phyloP scores from a whole-genome alignment of 1,140 invertebrate species.

The Drosophila obscura region DNA sequence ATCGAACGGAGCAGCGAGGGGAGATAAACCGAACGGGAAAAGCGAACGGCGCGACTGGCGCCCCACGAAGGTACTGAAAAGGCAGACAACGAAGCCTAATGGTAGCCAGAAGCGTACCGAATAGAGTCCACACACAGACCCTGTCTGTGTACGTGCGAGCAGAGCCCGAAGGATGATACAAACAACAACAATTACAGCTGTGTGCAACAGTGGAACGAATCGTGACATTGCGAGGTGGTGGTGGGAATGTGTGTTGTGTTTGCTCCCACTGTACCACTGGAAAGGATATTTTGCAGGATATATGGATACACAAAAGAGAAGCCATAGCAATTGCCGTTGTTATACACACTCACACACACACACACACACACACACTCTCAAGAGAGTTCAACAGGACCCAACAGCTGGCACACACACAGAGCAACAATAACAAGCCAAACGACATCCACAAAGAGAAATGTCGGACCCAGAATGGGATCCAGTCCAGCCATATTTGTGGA shows the following conservation, averaged over 20 bases:
- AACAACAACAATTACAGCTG: slow-evolving; percentile 77
- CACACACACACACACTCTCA: slow-evolving; percentile 15
- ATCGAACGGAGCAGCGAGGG: slow-evolving; percentile 41
- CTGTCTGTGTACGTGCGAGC: slow-evolving; percentile 8
- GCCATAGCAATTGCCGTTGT: slow-evolving; percentile 67
- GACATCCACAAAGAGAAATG: slow-evolving; percentile 61
- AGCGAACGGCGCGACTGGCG: slow-evolving; percentile 71
- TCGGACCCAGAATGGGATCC: slow-evolving; percentile 39
- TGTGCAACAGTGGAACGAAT: slow-evolving; percentile 31
- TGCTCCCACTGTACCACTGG: slow-evolving; percentile 39
- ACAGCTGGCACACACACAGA: slow-evolving; percentile 60
- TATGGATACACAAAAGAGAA: slow-evolving; percentile 42
- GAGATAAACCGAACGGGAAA: slow-evolving; percentile 60
- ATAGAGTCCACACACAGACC: slow-evolving; percentile 5
- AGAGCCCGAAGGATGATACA: slow-evolving; percentile 49
- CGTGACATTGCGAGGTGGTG: slow-evolving; percentile 36
- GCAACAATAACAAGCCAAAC: slow-evolving; percentile 42
- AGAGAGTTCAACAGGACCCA: slow-evolving; percentile 71
- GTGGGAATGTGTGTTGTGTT: slow-evolving; percentile 18
- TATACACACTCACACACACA: slow-evolving; percentile 33
- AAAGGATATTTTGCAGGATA: slow-evolving; percentile 70
- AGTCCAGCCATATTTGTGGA: slow-evolving; percentile 61
- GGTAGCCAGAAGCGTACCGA: slow-evolving; percentile 66
- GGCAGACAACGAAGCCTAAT: slow-evolving; percentile 67
- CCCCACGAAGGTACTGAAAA: slow-evolving; percentile 78